phyloP scores from a whole-genome alignment of 2,113 vertebrate species.

The Urocolius indicus region DNA sequence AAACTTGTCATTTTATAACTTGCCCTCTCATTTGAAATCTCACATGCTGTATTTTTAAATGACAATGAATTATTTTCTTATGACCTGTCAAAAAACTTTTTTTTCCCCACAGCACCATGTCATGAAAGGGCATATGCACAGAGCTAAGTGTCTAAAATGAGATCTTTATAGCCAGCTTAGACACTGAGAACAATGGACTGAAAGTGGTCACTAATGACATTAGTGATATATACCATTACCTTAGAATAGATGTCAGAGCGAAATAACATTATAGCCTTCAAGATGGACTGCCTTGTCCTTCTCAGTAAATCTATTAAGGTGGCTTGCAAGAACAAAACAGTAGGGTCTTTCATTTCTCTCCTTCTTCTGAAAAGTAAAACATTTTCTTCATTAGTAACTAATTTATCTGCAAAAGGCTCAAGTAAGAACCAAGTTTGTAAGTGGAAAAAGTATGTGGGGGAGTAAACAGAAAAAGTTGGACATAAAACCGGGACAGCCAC shows the following conservation, averaged over 20 bases:
- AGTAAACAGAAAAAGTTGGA: background rate
- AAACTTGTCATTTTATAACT: background rate
- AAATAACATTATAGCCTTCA: constrained; percentile 69
- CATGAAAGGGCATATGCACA: constrained; percentile 53
- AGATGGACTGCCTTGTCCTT: constrained; percentile 64
- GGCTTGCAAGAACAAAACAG: constrained; percentile 19
- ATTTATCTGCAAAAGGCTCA: background rate
- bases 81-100: constrained; percentile 26
- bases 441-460: fast-evolving
- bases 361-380: constrained; percentile 37
- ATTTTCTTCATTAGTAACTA: background rate
- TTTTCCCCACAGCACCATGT: background rate
- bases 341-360: background rate
- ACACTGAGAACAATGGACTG: constrained; percentile 59
- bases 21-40: background rate
- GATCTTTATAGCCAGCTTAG: constrained; percentile 60
- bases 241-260: constrained; percentile 63
- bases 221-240: constrained; percentile 78
- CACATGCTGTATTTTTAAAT: background rate
- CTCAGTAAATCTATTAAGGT: constrained; percentile 60
- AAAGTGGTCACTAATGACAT: constrained; percentile 76
- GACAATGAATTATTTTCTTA: constrained; percentile 26
- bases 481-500: background rate
- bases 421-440: background rate
- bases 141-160: constrained; percentile 67